Evolutionary conservation across 2,113 vertebrate genomes (phyloP).

Genomic region (Xenopus borealis): DNA sequence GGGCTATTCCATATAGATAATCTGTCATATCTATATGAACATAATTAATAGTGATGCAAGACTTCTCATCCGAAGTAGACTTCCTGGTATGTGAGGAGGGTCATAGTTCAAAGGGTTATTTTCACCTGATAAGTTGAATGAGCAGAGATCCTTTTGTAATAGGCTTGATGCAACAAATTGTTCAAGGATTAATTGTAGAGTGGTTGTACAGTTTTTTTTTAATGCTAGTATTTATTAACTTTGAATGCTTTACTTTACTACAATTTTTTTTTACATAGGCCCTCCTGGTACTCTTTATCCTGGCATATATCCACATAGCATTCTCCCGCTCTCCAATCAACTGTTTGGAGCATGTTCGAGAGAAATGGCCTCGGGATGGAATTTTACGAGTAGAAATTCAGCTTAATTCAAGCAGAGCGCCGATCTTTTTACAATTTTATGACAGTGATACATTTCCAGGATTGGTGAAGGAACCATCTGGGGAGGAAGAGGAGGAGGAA

Average conservation of each 20-base stretch:
- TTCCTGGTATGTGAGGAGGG: too few relatives aligned
- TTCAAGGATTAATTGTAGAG: not conserved
- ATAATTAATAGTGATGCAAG: too few relatives aligned
- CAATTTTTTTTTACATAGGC: constrained; percentile 64
- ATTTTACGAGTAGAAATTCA: constrained; percentile 92
- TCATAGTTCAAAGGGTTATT: too few relatives aligned
- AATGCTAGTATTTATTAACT: too few relatives aligned
- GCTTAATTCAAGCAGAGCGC: constrained; percentile 83
- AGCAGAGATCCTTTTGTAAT: too few relatives aligned
- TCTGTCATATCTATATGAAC: too few relatives aligned
- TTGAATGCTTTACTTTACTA: not conserved
- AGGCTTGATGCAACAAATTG: too few relatives aligned
- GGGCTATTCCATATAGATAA: too few relatives aligned
- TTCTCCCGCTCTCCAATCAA: constrained; percentile 95
- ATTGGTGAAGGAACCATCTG: constrained; percentile 63
- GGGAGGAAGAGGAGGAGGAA: constrained; percentile 76
- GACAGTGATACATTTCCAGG: constrained; percentile 68
- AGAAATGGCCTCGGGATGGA: constrained; percentile 90
- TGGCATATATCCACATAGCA: constrained; percentile 95
- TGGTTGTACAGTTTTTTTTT: too few relatives aligned
- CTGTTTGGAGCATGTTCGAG: constrained; percentile 90
- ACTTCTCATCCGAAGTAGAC: too few relatives aligned
- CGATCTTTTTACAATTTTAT: constrained; percentile 90
- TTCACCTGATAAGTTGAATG: too few relatives aligned
- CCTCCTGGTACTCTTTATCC: constrained; percentile 91